A percentile compares a stretch with the other conserved stretches of the same genome.
These are phyloP conservation scores for Tholera decimalis DNA, from an alignment of 2,888 invertebrate species.

Conservation along the genomic window DNA sequence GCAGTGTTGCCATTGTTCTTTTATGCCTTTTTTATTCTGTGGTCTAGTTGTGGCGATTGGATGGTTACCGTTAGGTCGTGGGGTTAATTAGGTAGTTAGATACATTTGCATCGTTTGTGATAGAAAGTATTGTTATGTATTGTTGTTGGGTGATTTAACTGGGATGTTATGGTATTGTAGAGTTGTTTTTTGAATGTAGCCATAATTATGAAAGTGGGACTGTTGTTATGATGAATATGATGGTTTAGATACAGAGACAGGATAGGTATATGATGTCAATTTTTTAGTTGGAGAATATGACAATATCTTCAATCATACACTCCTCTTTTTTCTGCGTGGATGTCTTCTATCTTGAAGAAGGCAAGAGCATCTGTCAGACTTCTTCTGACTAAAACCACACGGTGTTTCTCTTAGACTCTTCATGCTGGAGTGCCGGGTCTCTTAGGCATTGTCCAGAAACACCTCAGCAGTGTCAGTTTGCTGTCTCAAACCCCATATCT, in stretches of 20 bases:
- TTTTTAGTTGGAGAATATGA: not conserved
- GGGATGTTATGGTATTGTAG: not conserved
- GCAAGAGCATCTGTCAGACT: too few relatives aligned
- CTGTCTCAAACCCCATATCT: too few relatives aligned
- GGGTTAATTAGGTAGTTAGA: slow-evolving; percentile 58
- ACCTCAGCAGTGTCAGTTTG: too few relatives aligned
- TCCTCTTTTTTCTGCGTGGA: too few relatives aligned
- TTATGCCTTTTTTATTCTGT: slow-evolving; percentile 78
- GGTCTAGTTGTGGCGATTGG: slow-evolving; percentile 81
- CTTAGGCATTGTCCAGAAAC: too few relatives aligned
- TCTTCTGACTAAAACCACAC: too few relatives aligned
- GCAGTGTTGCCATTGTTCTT: slow-evolving; percentile 84
- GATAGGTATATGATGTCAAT: not conserved
- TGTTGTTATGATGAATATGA: not conserved
- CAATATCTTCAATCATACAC: not conserved
- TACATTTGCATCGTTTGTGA: slow-evolving; percentile 49
- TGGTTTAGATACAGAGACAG: not conserved
- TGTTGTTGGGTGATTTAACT: slow-evolving; percentile 42
- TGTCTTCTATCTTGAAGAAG: too few relatives aligned
- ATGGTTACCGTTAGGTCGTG: slow-evolving; percentile 71
- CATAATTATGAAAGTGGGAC: not conserved
- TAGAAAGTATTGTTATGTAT: slow-evolving; percentile 38
- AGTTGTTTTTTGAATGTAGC: not conserved
- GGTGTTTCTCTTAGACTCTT: too few relatives aligned
- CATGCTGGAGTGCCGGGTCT: too few relatives aligned